Evolutionary conservation across 1,140 invertebrate species (phyloP), one percentile per base, ranked within the genome.

Genomic region (Kradibia gibbosae): DNA sequence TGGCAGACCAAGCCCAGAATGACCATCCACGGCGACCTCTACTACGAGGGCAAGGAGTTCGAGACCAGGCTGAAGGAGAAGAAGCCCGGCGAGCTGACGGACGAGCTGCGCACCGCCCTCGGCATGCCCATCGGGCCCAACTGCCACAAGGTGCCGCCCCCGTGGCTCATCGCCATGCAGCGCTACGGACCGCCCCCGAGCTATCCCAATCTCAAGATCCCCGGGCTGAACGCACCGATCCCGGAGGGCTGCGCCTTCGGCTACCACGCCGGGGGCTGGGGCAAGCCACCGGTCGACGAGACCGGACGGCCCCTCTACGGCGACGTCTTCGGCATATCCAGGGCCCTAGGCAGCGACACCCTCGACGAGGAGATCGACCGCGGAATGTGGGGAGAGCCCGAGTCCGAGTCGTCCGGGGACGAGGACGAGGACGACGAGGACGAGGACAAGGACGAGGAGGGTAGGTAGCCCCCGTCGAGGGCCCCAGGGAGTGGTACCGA

Each of bases 1-100:
- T 99, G 98, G 97, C 99, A 99, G 90, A 99, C 98, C 0, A 99
- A 99, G 91, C 99, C 99, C 0, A 95, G 96, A 84, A 98, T 99
- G 97, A 99, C 98, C 0, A 99, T 99, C 86, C 99, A 99, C 90
- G 99, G 99, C 22, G 99, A 99, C 92, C 91, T 99, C 0, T 99
- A 99, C 91, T 99, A 99, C 91, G 99, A 99, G 92, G 99, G 99
- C n/a, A 99, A 99, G 90, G 99, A 99, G 91, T 99, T 99, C 92
- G 99, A 99, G 90, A 99, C 98, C 0, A 93, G 98, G 57, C 92
- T 99, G 53, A 97, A 98, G 85, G 99, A 99, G 87, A 99, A 99
- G 90, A 99, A 99, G 89, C 99, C 99, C 0, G 99, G 99, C 0
- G 98, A 99, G 89, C 91, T 99, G 11, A 97, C 97, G 15, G 98